phyloP scores from a whole-genome alignment of 1,140 invertebrate genomes.

The Papilio glaucus region DNA sequence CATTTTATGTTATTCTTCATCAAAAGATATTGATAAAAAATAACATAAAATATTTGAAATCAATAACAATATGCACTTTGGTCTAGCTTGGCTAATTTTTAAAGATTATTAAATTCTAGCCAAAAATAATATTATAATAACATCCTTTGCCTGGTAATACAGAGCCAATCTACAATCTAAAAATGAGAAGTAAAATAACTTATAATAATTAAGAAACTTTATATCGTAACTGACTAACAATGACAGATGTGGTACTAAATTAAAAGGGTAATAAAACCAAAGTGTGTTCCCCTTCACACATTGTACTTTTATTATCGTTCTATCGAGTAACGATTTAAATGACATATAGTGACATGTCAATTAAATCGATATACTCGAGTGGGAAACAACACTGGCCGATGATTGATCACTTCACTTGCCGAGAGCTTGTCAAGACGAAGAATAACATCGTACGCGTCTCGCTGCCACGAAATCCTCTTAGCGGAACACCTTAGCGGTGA shows the following conservation, averaged over 20 bases:
- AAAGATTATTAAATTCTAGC: no score
- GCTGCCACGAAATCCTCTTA: slow-evolving; percentile 71
- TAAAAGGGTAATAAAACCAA: slow-evolving; percentile 1
- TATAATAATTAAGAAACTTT: not conserved
- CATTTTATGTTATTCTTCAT: no score
- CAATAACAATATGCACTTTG: no score
- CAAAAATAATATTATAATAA: no score
- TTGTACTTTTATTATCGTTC: not conserved
- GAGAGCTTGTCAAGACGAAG: slow-evolving; percentile 63
- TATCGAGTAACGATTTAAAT: slow-evolving; percentile 15
- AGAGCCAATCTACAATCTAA: not conserved
- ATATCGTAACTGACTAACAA: not conserved
- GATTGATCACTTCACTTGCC: slow-evolving; percentile 68
- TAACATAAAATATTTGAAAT: no score
- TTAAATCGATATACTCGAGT: slow-evolving; percentile 41
- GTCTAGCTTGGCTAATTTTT: no score
- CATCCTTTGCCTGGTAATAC: no score
- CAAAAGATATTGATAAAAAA: no score
- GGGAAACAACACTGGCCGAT: slow-evolving; percentile 52
- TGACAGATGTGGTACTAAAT: slow-evolving; percentile 1
- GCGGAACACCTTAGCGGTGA: slow-evolving; percentile 45
- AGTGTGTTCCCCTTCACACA: not conserved
- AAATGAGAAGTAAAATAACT: not conserved
- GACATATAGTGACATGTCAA: slow-evolving; percentile 14
- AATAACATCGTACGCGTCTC: slow-evolving; percentile 80